These are phyloP conservation scores for Imbricaverruca yamaguchii DNA, from an alignment of 2,888 invertebrate genomes.

Conservation along the genomic window DNA sequence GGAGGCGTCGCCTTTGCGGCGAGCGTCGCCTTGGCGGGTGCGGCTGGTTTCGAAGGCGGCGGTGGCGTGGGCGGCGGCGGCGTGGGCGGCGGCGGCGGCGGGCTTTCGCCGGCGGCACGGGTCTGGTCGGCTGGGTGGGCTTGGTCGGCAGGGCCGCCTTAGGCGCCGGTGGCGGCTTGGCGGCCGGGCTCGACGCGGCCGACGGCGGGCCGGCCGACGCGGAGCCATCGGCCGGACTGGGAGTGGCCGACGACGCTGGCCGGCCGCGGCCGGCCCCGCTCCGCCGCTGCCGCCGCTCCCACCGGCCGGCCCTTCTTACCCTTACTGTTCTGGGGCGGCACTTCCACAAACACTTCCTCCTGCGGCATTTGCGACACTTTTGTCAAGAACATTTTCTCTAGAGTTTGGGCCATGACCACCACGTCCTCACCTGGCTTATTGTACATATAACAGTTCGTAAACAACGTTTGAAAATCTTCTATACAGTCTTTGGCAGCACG, in stretches of 20 bases:
- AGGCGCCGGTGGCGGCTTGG: constrained; percentile 24
- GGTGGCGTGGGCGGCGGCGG: neutral
- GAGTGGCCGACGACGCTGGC: constrained; percentile 26
- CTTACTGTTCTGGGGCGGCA: constrained; percentile 47
- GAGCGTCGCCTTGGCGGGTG: no score
- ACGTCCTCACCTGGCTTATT: constrained; percentile 98
- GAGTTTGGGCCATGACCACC: constrained; percentile 91
- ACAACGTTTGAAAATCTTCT: constrained; percentile 95
- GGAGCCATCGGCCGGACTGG: constrained; percentile 3
- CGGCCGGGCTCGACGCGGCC: constrained; percentile 16
- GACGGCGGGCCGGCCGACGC: constrained; percentile 24
- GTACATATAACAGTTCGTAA: constrained; percentile 95
- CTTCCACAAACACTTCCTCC: constrained; percentile 79
- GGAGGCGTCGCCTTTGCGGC: neutral
- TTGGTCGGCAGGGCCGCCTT: neutral
- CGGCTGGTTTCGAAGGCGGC: neutral
- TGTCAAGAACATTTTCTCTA: constrained; percentile 83
- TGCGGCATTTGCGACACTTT: constrained; percentile 92
- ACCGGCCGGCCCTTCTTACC: constrained; percentile 46
- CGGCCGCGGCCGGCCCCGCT: neutral
- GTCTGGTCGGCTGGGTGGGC: no score
- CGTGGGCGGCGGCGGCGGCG: no score
- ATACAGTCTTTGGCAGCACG: constrained; percentile 92
- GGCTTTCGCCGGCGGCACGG: no score
- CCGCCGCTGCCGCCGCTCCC: neutral